Conservation (phyloP, 2,888 invertebrate genomes). For the Orchestes rusci region DNA sequence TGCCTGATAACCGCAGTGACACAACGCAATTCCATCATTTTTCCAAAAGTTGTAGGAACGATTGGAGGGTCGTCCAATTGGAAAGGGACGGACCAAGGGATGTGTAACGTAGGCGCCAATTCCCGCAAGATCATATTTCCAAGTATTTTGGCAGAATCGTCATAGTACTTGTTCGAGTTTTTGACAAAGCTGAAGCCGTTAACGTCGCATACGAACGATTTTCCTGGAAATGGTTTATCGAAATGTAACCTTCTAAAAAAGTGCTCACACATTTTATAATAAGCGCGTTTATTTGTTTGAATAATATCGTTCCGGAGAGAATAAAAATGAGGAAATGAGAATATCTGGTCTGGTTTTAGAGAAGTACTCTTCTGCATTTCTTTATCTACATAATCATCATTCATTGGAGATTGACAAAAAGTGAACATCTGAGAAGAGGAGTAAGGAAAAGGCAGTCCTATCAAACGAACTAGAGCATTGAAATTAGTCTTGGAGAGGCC, state of each 20-base stretch:
- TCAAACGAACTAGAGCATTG: too few species aligned
- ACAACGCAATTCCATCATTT: constrained; percentile 89
- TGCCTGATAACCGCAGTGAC: constrained; percentile 97
- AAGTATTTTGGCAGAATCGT: constrained; percentile 97
- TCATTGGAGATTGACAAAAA: too few species aligned
- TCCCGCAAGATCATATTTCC: constrained; percentile 96
- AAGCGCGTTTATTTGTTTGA: too few species aligned
- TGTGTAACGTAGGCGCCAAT: constrained; percentile 89
- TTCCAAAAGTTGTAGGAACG: constrained; percentile 97
- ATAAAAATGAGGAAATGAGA: too few species aligned
- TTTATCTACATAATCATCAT: too few species aligned
- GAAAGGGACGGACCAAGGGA: constrained; percentile 96
- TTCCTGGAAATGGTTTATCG: constrained; percentile 41
- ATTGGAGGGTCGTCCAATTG: constrained; percentile 98
- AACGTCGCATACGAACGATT: constrained; percentile 98
- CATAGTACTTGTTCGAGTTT: constrained; percentile 99
- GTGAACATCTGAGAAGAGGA: too few species aligned
- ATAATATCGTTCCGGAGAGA: too few species aligned
- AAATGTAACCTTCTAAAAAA: background rate
- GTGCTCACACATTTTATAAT: too few species aligned
- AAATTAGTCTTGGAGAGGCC: too few species aligned
- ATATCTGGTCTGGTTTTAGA: too few species aligned
- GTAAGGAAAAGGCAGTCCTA: too few species aligned
- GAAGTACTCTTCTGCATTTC: too few species aligned
- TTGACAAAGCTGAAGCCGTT: constrained; percentile 99